These are phyloP conservation scores for Drosophila percnosoma DNA, from an alignment of 2,888 invertebrate genomes.

Conservation along the genomic window DNA sequence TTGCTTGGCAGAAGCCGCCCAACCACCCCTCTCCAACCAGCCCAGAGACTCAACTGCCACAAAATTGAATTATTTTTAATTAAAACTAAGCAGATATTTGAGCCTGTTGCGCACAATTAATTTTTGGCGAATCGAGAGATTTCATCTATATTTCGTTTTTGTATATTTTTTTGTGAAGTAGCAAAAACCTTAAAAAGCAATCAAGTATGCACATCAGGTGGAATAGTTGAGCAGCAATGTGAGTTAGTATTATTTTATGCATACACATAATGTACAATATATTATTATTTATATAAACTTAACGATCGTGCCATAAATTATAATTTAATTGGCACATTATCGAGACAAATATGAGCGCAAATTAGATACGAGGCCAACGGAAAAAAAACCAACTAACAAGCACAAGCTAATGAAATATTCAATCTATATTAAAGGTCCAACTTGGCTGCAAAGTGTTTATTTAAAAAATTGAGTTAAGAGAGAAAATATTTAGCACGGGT, in stretches of 20 bases:
- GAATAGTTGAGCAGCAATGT: slow-evolving; percentile 30
- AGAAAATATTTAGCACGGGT: slow-evolving; percentile 36
- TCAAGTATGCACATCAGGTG: slow-evolving; percentile 68
- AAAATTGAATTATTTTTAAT: slow-evolving; percentile 75
- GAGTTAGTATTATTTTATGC: slow-evolving; percentile 38
- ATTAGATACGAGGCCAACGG: slow-evolving; percentile 23
- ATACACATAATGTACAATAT: slow-evolving; percentile 16
- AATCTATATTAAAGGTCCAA: slow-evolving; percentile 2
- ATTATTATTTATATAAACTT: slow-evolving; percentile 9
- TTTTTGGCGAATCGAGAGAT: slow-evolving; percentile 47
- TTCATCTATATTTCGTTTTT: slow-evolving; percentile 5
- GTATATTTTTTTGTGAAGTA: not conserved
- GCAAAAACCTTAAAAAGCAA: slow-evolving; percentile 38
- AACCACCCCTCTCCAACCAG: not conserved
- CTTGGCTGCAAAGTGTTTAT: slow-evolving; percentile 14
- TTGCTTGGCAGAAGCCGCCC: slow-evolving; percentile 40
- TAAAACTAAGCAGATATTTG: slow-evolving; percentile 65
- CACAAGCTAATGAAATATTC: slow-evolving; percentile 25
- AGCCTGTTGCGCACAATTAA: slow-evolving; percentile 55
- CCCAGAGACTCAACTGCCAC: slow-evolving; percentile 19
- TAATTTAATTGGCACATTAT: slow-evolving; percentile 70
- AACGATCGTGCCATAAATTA: slow-evolving; percentile 56
- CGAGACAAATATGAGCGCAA: slow-evolving; percentile 36
- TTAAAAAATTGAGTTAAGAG: slow-evolving; percentile 34
- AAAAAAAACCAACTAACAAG: slow-evolving; percentile 10